These are phyloP conservation scores for Sylvilagus floridanus DNA, from an alignment of 2,797 vertebrate species.

Conservation along the genomic window DNA sequence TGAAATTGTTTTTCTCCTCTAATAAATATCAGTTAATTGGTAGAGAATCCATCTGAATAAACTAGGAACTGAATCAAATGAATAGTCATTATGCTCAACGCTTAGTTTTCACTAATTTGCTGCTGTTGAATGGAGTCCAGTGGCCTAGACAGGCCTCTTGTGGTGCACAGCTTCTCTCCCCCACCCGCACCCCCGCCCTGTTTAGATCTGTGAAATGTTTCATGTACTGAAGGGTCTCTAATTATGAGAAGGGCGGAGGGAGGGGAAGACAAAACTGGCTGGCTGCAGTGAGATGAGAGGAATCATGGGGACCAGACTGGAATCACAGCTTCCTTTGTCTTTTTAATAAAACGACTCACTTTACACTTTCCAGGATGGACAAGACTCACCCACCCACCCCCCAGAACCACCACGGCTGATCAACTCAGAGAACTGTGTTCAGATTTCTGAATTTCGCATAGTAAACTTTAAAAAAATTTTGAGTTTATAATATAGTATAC, in stretches of 20 bases:
- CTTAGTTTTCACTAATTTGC: constrained; percentile 75
- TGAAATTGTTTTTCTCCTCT: constrained; percentile 70
- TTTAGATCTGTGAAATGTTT: constrained; percentile 68
- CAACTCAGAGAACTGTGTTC: background rate
- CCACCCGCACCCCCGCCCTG: constrained; percentile 16
- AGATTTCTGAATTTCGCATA: constrained; percentile 20
- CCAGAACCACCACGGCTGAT: background rate
- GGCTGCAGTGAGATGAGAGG: background rate
- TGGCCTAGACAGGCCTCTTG: constrained; percentile 71
- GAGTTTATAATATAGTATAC: too few species aligned
- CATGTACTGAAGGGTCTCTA: constrained; percentile 40
- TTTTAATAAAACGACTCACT: constrained; percentile 37
- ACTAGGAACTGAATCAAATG: constrained; percentile 70
- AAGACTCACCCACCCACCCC: background rate
- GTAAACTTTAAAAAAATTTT: background rate
- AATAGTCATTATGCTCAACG: constrained; percentile 62
- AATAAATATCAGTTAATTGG: constrained; percentile 71
- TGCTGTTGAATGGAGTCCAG: constrained; percentile 65
- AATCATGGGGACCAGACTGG: background rate
- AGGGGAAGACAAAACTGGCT: background rate
- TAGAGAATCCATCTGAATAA: constrained; percentile 69
- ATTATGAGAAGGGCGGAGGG: background rate
- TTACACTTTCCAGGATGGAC: background rate
- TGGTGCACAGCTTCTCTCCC: constrained; percentile 41
- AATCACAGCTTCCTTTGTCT: constrained; percentile 56